These are phyloP conservation scores for Drosophila busckii DNA, from an alignment of 1,140 invertebrate genomes.

Conservation along the genomic window DNA sequence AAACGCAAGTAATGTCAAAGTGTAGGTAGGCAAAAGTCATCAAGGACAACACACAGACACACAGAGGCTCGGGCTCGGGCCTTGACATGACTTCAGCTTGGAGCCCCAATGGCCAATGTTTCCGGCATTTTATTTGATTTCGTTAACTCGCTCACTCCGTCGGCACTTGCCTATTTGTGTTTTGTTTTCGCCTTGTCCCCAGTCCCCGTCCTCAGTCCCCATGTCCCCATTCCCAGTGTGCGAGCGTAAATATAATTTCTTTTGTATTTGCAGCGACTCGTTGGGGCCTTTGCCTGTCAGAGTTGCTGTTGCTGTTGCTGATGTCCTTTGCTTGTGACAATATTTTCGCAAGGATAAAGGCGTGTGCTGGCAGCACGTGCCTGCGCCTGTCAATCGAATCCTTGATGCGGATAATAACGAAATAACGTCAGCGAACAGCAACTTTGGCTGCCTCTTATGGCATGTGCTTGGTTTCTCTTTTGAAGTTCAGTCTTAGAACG, in stretches of 20 bases:
- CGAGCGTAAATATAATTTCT: constrained; percentile 68
- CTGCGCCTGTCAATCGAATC: constrained; percentile 68
- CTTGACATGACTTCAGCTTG: constrained; percentile 34
- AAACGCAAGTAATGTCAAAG: constrained; percentile 1
- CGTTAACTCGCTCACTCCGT: not conserved
- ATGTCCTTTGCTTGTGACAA: constrained; percentile 62
- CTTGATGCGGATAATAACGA: constrained; percentile 77
- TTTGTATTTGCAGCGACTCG: constrained; percentile 49
- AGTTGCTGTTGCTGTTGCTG: constrained; percentile 28
- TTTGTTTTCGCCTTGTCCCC: constrained; percentile 40
- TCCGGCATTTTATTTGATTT: constrained; percentile 74
- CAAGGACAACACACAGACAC: too few relatives aligned
- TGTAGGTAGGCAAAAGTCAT: constrained; percentile 46
- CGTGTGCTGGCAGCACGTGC: constrained; percentile 67
- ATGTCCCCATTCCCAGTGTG: not conserved
- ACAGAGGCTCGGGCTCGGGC: too few relatives aligned
- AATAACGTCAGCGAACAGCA: constrained; percentile 59
- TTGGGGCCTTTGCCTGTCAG: constrained; percentile 31
- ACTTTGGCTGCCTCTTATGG: constrained; percentile 49
- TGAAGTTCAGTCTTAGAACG: constrained; percentile 45
- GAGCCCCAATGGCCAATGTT: constrained; percentile 58
- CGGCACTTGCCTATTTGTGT: constrained; percentile 47
- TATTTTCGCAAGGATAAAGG: constrained; percentile 70
- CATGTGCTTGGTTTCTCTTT: constrained; percentile 27
- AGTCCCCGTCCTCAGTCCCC: constrained; percentile 9